A percentile compares a stretch with the other conserved stretches of the same genome.
These are phyloP conservation scores for Lysiphlebus fabarum DNA, from an alignment of 1,140 invertebrate species.

Conservation along the genomic window DNA sequence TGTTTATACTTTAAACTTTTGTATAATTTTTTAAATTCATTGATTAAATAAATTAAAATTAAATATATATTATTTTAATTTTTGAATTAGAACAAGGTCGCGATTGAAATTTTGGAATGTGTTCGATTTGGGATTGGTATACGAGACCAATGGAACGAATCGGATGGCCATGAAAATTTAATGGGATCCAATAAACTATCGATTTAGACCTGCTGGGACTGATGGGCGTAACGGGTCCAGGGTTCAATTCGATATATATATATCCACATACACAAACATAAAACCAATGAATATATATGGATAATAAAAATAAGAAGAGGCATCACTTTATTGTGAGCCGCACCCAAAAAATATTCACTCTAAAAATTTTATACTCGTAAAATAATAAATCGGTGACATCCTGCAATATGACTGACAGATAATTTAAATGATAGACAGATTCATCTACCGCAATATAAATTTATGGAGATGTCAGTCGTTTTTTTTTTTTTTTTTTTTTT, in stretches of 20 bases:
- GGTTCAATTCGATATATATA: conserved; percentile 3
- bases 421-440: conserved; percentile 43
- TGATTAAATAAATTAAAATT: no score
- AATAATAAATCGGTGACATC: conserved; percentile 48
- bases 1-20: no score
- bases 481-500: no score
- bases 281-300: conserved; percentile 1
- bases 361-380: conserved; percentile 32
- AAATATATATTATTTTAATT: no score
- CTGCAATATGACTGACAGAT: conserved; percentile 36
- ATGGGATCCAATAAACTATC: conserved; percentile 45
- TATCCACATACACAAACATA: not conserved
- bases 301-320: conserved; percentile 10
- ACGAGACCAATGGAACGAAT: conserved; percentile 13
- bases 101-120: no score
- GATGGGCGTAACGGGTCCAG: conserved; percentile 15
- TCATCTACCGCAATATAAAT: no score
- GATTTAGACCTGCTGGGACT: conserved; percentile 29
- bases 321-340: conserved; percentile 7
- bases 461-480: conserved; percentile 40
- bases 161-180: conserved; percentile 30
- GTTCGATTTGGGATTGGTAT: no score
- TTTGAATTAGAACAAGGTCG: not conserved
- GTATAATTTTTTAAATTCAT: no score
- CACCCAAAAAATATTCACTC: conserved; percentile 4